Percentiles rank a stretch among this genome's conserved stretches.
These are phyloP conservation scores for Panurus biarmicus DNA, from an alignment of 2,113 vertebrate genomes.

Conservation along the genomic window DNA sequence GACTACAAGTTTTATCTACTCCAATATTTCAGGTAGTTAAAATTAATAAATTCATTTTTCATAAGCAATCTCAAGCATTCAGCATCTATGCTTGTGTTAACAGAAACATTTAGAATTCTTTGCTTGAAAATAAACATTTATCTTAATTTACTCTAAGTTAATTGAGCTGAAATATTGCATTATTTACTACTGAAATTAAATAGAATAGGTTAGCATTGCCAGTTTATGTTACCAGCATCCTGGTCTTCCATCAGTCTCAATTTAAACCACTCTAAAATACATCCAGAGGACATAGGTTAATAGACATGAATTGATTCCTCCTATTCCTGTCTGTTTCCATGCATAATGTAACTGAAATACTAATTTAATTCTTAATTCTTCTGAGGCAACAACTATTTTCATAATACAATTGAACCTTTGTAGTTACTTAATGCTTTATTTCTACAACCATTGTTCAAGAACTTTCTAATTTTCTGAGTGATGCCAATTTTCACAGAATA, in stretches of 20 bases:
- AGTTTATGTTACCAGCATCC: conserved; percentile 2
- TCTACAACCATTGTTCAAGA: not conserved
- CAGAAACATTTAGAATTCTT: conserved; percentile 1
- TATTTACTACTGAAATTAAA: conserved; percentile 52
- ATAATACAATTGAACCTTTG: not conserved
- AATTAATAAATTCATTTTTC: conserved; percentile 5
- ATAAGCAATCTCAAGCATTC: conserved; percentile 18
- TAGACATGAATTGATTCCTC: conserved; percentile 24
- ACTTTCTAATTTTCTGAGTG: not conserved
- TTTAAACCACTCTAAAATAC: conserved; percentile 33
- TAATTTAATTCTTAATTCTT: conserved; percentile 51
- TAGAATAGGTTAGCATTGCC: not conserved
- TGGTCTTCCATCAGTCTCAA: conserved; percentile 41
- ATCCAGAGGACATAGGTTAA: conserved; percentile 42
- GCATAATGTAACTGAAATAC: conserved; percentile 11
- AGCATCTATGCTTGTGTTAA: not conserved
- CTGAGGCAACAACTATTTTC: conserved; percentile 30
- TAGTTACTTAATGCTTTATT: not conserved
- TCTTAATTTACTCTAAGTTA: conserved; percentile 52
- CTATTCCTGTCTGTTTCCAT: not conserved
- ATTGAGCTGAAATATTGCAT: conserved; percentile 49
- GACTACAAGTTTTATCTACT: not conserved
- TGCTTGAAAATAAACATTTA: conserved; percentile 35
- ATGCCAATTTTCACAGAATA: not conserved
- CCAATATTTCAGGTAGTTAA: not conserved